phyloP scores from a whole-genome alignment of 2,888 invertebrate genomes.

The Coecobrya sp. region DNA sequence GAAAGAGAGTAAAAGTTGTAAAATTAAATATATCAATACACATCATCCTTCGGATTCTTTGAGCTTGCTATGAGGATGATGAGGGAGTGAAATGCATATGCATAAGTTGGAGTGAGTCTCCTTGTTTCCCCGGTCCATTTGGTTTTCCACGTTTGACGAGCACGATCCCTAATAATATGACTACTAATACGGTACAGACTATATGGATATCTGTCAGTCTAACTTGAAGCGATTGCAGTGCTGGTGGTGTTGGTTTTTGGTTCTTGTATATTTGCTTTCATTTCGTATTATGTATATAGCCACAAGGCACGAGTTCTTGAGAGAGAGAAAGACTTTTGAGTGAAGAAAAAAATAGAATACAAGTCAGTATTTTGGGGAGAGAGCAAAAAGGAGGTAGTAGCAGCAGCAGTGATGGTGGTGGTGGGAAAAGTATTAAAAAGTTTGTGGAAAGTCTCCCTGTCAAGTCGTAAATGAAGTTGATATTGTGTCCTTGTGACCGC shows the following conservation, averaged over 20 bases:
- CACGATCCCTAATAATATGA: constrained; percentile 10
- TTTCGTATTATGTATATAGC: constrained; percentile 45
- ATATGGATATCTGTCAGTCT: constrained; percentile 60
- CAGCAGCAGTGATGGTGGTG: constrained; percentile 24
- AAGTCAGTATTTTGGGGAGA: constrained; percentile 23
- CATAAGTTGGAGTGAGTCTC: constrained; percentile 54
- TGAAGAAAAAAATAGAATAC: constrained; percentile 25
- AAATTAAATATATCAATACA: constrained; percentile 77
- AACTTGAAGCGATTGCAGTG: background rate
- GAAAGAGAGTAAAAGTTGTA: constrained; percentile 63
- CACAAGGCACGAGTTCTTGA: constrained; percentile 62
- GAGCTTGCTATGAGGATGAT: constrained; percentile 39
- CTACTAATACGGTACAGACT: background rate
- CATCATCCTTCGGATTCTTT: constrained; percentile 41
- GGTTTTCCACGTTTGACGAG: constrained; percentile 23
- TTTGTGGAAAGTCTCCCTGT: constrained; percentile 75
- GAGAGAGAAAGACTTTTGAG: constrained; percentile 59
- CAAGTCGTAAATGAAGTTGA: constrained; percentile 80
- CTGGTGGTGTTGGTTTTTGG: constrained; percentile 32
- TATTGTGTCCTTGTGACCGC: constrained; percentile 81
- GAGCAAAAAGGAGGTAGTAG: constrained; percentile 23
- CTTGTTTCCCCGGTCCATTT: constrained; percentile 72
- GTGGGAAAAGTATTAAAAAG: constrained; percentile 79
- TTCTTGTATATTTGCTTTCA: constrained; percentile 14
- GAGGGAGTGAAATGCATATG: constrained; percentile 67